Evolutionary conservation across 2,888 invertebrate species (phyloP), one percentile per base, ranked within the genome.

Genomic region (Embidobia sp.): DNA sequence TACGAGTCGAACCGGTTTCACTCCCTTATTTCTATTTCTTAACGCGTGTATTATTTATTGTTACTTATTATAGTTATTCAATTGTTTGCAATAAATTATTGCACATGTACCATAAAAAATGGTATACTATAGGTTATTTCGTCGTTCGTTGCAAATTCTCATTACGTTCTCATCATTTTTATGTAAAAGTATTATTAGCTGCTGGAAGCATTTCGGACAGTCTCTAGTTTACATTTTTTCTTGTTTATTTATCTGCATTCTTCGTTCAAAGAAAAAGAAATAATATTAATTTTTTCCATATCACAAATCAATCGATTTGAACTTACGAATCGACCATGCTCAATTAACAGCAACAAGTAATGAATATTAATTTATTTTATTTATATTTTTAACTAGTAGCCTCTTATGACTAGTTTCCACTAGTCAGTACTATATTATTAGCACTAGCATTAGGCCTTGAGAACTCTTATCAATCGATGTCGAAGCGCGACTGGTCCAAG

Each of bases 171-270:
- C 19, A 42, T 33, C 73, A 40, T 22, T 55, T 16, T 69, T 69
- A 44, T 69, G 75, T 57, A 75, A 75, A 78, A 74, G 40, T 73
- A 44, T 22, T 22, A 4, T 74, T 67, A 80, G 74, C 81, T 73
- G 80, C 79, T 82, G 82, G 81, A 82, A 81, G 82, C 82, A 81
- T 81, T 79, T 78, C 72, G 75, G 79, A 81, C 80, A 80, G 70
- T 79, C 67, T 79, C 76, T 80, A 59, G 75, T 53, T 78, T 77
- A 75, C 72, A 61, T 49, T 72, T 29, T 75, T 55, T 53, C 59
- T 80, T 31, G 33, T 55, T 53, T 33, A 27, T 73, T 61, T 11
- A 8, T n/a, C 40, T 29, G 6, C 22, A 22, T 11, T 44, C 22
- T 67, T 57, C 33, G 26, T 69, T 42, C 44, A 37, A 49, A 49